Conservation (phyloP, 2,113 vertebrate species). For the Rhabdornis inornatus region DNA sequence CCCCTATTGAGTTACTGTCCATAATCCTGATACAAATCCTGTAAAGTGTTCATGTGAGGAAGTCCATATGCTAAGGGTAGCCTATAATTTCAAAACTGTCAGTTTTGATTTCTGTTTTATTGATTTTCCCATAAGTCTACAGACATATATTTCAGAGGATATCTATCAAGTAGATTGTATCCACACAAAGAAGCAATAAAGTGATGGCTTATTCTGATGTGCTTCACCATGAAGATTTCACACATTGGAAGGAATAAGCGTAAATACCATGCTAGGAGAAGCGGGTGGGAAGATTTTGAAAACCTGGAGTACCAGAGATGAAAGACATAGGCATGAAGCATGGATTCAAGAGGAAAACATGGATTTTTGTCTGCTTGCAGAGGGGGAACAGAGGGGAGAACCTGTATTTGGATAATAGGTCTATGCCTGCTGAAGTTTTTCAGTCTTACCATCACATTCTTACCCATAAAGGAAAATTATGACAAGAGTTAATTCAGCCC, state of each 20-base stretch:
- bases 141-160: conserved; percentile 66
- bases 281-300: not conserved
- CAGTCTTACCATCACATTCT: not conserved
- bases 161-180: conserved; percentile 61
- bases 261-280: not conserved
- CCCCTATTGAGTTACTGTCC: conserved; percentile 74
- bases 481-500: not conserved
- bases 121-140: conserved; percentile 76
- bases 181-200: conserved; percentile 59
- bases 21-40: conserved; percentile 74
- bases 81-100: conserved; percentile 74
- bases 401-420: not conserved
- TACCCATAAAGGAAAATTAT: not conserved
- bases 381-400: not conserved
- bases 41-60: conserved; percentile 62
- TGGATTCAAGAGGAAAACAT: not conserved
- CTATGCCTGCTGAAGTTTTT: not conserved
- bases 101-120: conserved; percentile 77
- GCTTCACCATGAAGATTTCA: not conserved
- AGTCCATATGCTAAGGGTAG: conserved; percentile 78
- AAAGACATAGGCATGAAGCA: not conserved
- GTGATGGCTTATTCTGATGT: not conserved
- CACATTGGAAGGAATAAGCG: not conserved
- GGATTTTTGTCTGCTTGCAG: not conserved
- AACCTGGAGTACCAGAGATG: not conserved